A percentile compares a stretch with the other conserved stretches of the same genome.
Conservation (phyloP, 2,797 vertebrate genomes). For the Aphelocoma californica region DNA sequence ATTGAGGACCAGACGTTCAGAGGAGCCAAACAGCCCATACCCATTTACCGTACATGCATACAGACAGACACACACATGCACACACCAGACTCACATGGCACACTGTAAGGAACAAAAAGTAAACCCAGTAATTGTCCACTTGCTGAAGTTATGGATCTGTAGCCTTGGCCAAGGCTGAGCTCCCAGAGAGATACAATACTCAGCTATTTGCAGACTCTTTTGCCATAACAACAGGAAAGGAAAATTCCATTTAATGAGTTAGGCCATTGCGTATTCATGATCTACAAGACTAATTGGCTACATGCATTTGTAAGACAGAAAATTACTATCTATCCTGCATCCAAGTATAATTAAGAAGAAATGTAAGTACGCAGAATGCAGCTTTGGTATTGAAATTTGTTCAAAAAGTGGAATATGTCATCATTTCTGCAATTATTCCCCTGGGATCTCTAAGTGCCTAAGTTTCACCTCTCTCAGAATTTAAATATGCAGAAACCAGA, state of each 20-base stretch:
- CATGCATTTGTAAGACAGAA: slow-evolving; percentile 15
- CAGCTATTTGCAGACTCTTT: neutral
- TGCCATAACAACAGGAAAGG: neutral
- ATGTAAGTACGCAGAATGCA: neutral
- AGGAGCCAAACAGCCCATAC: neutral
- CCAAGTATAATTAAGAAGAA: slow-evolving; percentile 46
- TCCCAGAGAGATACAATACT: neutral
- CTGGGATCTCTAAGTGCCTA: slow-evolving; percentile 46
- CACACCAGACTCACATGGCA: neutral
- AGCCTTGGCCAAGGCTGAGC: neutral
- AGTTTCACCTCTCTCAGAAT: slow-evolving; percentile 50
- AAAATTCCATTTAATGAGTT: slow-evolving; percentile 38
- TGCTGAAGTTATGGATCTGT: neutral
- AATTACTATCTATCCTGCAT: slow-evolving; percentile 27
- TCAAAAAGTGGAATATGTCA: slow-evolving; percentile 47
- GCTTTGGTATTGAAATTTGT: slow-evolving; percentile 59
- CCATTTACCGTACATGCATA: no score
- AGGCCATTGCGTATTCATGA: slow-evolving; percentile 13
- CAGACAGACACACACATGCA: neutral
- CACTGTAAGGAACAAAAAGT: neutral
- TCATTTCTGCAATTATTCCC: slow-evolving; percentile 56
- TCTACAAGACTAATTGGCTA: slow-evolving; percentile 28
- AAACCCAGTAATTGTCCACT: neutral
- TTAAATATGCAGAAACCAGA: slow-evolving; percentile 61
- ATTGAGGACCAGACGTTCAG: neutral